phyloP scores from a whole-genome alignment of 2,113 vertebrate species.

The Chloroceryle aenea region DNA sequence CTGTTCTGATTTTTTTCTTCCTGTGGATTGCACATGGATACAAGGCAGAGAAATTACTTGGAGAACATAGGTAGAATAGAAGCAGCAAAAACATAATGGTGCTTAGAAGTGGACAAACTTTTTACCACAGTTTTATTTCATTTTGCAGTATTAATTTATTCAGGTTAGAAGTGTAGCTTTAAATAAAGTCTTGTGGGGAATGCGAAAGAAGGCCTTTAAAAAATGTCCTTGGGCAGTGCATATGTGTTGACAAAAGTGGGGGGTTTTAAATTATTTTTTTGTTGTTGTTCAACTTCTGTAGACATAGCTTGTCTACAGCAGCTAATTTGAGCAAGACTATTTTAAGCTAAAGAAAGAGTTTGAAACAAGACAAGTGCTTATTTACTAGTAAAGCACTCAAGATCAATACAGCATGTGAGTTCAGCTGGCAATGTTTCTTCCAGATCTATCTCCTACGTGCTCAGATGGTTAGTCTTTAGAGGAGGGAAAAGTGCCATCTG shows the following conservation, averaged over 20 bases:
- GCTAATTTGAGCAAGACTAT: constrained; percentile 5
- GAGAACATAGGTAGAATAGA: neutral
- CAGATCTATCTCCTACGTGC: neutral
- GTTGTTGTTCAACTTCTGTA: neutral
- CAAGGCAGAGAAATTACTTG: neutral
- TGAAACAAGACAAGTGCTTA: neutral
- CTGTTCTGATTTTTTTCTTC: neutral
- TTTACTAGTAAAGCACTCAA: neutral
- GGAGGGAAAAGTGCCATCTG: constrained; percentile 7
- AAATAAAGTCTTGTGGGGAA: neutral
- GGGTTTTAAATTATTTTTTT: neutral
- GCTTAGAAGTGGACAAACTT: neutral
- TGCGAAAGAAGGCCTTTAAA: neutral
- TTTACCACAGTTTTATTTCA: neutral
- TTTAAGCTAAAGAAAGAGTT: neutral
- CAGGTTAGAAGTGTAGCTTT: neutral
- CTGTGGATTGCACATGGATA: neutral
- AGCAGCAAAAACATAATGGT: neutral
- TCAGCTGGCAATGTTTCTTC: neutral
- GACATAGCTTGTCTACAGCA: neutral
- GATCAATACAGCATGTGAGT: neutral
- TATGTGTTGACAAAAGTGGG: neutral
- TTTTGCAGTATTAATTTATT: constrained; percentile 6
- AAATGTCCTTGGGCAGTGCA: neutral
- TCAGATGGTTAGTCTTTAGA: neutral